phyloP scores from a whole-genome alignment of 2,113 vertebrate genomes.

The Pseudorectes ferrugineus region DNA sequence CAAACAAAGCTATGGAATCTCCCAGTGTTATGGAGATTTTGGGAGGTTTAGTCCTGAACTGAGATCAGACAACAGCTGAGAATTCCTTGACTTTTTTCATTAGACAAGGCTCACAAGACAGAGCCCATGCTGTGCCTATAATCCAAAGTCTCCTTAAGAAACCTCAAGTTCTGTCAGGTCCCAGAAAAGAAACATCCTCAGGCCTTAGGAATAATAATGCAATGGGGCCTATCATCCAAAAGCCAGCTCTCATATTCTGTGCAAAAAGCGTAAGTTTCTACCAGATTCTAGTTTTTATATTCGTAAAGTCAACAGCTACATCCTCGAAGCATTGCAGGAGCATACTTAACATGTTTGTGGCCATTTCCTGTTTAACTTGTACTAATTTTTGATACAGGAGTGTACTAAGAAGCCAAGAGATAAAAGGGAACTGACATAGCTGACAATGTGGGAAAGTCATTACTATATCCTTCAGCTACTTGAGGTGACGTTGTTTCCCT shows the following conservation, averaged over 20 bases:
- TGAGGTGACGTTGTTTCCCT: neutral
- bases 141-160: conserved; percentile 28
- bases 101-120: neutral
- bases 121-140: conserved; percentile 17
- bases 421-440: neutral
- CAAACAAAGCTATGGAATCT: neutral
- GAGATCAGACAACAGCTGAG: neutral
- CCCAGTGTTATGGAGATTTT: conserved; percentile 10
- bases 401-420: neutral
- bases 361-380: neutral
- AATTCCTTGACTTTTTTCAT: conserved; percentile 40
- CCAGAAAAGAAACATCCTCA: neutral
- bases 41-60: neutral
- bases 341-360: neutral
- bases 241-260: neutral
- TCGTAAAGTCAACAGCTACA: neutral
- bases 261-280: neutral
- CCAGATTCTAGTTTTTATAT: neutral
- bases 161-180: neutral
- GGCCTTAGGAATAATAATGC: neutral
- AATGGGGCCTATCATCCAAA: neutral
- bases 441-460: neutral
- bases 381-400: neutral
- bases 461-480: neutral
- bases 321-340: neutral